Percentiles rank a stretch among this genome's conserved stretches.
Evolutionary conservation across 2,113 vertebrate genomes (phyloP).

Genomic region (Hippoglossus stenolepis): DNA sequence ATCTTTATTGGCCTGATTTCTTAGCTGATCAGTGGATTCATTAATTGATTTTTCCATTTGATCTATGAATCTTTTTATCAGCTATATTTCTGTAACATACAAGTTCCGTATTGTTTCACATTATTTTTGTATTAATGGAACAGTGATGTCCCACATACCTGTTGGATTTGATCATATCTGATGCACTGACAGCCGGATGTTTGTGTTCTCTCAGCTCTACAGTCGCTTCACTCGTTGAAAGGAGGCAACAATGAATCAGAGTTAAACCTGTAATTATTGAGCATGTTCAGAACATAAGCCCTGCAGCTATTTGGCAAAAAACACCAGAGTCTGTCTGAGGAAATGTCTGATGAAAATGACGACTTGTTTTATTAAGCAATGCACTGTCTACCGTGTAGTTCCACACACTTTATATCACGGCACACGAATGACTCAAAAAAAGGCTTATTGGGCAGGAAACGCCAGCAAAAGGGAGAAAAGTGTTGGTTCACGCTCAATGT

Average conservation of each 20-base stretch:
- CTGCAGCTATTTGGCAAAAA: conserved; percentile 15
- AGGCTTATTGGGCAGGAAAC: neutral
- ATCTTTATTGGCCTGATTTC: neutral
- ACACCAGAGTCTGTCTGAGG: neutral
- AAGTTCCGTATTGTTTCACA: too few relatives aligned
- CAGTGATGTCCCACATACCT: neutral
- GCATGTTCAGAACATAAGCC: conserved; percentile 9
- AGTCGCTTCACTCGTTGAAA: conserved; percentile 9
- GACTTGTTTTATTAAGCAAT: neutral
- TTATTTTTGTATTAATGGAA: neutral
- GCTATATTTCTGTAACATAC: neutral
- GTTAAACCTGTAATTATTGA: conserved; percentile 26
- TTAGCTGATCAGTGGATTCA: neutral
- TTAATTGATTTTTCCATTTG: neutral
- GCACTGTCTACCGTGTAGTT: conserved; percentile 15
- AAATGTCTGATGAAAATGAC: neutral
- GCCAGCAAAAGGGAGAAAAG: conserved; percentile 9
- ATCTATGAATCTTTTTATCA: neutral
- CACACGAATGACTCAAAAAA: conserved; percentile 24
- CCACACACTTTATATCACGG: conserved; percentile 20
- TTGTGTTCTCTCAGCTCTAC: conserved; percentile 11
- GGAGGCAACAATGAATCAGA: conserved; percentile 4
- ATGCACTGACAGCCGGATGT: neutral
- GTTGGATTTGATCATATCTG: neutral
- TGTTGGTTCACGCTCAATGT: conserved; percentile 21